Base-by-base conservation (phyloP, 2,113 vertebrate species). In the Protobothrops flavoviridis region DNA sequence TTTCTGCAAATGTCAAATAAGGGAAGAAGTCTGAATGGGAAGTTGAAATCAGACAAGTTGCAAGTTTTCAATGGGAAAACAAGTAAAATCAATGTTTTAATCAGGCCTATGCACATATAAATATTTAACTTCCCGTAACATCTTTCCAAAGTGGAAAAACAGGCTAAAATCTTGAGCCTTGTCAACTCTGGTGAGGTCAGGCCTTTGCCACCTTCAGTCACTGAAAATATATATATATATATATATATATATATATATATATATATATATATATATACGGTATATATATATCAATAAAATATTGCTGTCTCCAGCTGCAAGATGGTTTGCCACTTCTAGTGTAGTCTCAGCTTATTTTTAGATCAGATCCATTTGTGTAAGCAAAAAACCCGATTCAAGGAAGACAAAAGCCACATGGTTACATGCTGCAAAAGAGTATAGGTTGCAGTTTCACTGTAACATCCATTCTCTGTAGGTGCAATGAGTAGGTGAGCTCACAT, bases 371-470 rank as follows among this genome's bases (percentile, higher is more conserved):
- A 43, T 81, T 81, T 39, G 33, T 39, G 33, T 81, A 43, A 81
- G 74, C 33, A 81, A 81, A 81, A 81, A 81, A 43, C 17, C 74
- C 21, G 33, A 81, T 39, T 43, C 74, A 43, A 64, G 33, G n/a
- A 45, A 55, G 81, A n/a, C 8, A 8, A 56, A 89, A 74, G 15
- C 53, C 3, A 33, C 12, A 17, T 26, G 85, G 45, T 91, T 89
- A 88, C 53, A 29, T 12, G 0, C 0, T 0, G 45, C 21, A 93
- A 94, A 69, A 26, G 0, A 7, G 0, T 0, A 0, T 0, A 5
- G 20, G 23, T 2, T 55, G 88, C 26, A 33, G 61, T 64, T 87
- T 87, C 9, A 15, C 87, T 92, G 74, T 39, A 21, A 53, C 21
- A 7, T 61, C 92, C 39, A 15, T 0, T 94, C n/a, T 74, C 29